Conservation (phyloP, 2,113 vertebrate genomes). For the Marcusenius ussheri region DNA sequence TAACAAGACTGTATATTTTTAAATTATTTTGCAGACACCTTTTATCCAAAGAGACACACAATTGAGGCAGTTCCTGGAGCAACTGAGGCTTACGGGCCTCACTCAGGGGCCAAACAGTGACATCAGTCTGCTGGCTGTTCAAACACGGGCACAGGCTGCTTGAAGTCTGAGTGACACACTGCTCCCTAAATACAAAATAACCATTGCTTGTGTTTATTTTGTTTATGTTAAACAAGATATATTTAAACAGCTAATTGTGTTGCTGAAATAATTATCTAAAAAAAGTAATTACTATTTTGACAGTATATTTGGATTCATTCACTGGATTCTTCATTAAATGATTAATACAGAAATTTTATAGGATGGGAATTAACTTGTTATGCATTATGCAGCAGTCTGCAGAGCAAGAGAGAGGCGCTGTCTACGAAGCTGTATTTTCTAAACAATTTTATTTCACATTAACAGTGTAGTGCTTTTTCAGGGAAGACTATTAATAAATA, state of each 20-base stretch:
- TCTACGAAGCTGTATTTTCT: not conserved
- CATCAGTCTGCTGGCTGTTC: not conserved
- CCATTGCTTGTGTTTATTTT: constrained; percentile 8
- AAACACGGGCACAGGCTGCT: not conserved
- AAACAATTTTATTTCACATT: not conserved
- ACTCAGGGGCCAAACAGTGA: not conserved
- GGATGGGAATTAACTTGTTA: constrained; percentile 2
- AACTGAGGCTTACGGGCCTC: not conserved
- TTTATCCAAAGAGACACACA: not conserved
- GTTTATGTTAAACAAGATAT: constrained; percentile 19
- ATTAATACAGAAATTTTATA: constrained; percentile 21
- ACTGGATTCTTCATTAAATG: constrained; percentile 25
- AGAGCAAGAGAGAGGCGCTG: not conserved
- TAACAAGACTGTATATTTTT: not conserved
- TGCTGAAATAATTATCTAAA: constrained; percentile 18
- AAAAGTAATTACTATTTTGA: not conserved
- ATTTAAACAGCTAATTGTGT: constrained; percentile 24
- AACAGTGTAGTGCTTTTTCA: not conserved
- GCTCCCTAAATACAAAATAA: not conserved
- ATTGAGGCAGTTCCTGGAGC: not conserved
- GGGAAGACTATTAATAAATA: not conserved
- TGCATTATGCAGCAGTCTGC: not conserved
- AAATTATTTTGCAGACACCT: not conserved
- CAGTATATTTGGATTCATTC: not conserved
- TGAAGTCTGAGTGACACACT: not conserved